Base-by-base conservation (phyloP, 92 coral and sea anemone genomes). In the Heteractis magnifica region DNA sequence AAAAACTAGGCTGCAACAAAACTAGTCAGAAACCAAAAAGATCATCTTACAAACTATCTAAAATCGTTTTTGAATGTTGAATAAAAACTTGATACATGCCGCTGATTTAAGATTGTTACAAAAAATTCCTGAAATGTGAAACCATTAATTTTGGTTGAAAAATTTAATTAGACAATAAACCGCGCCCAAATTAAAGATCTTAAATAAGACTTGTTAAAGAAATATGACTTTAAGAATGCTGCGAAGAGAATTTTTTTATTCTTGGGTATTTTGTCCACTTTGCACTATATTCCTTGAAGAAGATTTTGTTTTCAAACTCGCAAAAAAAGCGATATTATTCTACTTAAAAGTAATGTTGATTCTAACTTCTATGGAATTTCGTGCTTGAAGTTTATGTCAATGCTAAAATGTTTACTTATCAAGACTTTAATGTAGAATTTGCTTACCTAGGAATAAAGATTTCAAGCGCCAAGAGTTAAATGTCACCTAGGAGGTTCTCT, bases 401-500 rank as follows among this genome's bases (percentile, higher is more conserved):
- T 62, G 58, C 52, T 12, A 16, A 60, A 60, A 19, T 65, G 71
- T 78, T 13, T 75, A 72, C 55, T 79, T 89, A 84, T 86, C 87
- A 86, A 86, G 86, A 86, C 87, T 76, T 88, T 85, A 72, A 81
- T 78, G 81, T 34, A 18, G 49, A 4, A n/a, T 71, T 65, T 81
- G 84, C 77, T 81, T 71, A 55, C 84, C 20, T 50, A 11, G 14
- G 52, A 72, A 71, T 65, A 71, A 65, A 50, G 12, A 19, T 49
- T 44, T 26, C 15, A 81, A 48, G 21, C 41, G 5, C 12, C 49
- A 18, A 9, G 48, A 79, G 8, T 79, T 60, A 11, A 3, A 79
- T 4, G 8, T 74, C 44, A 84, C 82, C 83, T 78, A 18, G 83
- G 53, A 15, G 4, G 53, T 15, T 21, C 14, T 44, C 10, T 65